A percentile compares a stretch with the other conserved stretches of the same genome.
These are phyloP conservation scores for Stenichneumon culpator DNA, from an alignment of 2,888 invertebrate species.

Conservation along the genomic window DNA sequence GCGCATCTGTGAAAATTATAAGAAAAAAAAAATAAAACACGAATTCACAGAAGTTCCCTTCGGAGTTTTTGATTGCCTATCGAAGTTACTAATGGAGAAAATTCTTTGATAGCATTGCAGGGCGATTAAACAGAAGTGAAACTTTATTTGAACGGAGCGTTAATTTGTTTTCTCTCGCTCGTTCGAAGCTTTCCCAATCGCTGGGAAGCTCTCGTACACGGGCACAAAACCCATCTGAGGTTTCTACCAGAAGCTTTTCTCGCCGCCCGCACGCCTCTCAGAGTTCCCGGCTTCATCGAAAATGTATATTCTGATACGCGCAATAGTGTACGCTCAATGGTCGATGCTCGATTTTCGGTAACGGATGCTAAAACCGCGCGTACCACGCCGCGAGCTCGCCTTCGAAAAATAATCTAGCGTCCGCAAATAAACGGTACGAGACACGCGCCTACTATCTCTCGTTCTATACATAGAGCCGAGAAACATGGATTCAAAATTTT, in stretches of 20 bases:
- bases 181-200: conserved; percentile 20
- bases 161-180: conserved; percentile 38
- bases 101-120: neutral
- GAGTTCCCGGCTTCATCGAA: conserved; percentile 3
- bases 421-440: conserved; percentile 58
- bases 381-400: conserved; percentile 22
- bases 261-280: neutral
- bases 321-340: neutral
- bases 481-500: neutral
- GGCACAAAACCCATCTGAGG: conserved; percentile 6
- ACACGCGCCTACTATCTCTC: conserved; percentile 26
- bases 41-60: neutral
- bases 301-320: neutral
- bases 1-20: conserved; percentile 87
- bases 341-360: conserved; percentile 6
- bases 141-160: conserved; percentile 9
- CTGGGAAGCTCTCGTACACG: neutral
- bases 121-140: neutral
- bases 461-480: neutral
- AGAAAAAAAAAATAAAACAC: conserved; percentile 17
- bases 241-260: conserved; percentile 32
- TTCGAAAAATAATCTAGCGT: conserved; percentile 62
- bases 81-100: neutral
- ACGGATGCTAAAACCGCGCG: conserved; percentile 1
- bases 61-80: neutral